These are phyloP conservation scores for Thera britannica DNA, from an alignment of 2,888 invertebrate genomes.

Conservation along the genomic window DNA sequence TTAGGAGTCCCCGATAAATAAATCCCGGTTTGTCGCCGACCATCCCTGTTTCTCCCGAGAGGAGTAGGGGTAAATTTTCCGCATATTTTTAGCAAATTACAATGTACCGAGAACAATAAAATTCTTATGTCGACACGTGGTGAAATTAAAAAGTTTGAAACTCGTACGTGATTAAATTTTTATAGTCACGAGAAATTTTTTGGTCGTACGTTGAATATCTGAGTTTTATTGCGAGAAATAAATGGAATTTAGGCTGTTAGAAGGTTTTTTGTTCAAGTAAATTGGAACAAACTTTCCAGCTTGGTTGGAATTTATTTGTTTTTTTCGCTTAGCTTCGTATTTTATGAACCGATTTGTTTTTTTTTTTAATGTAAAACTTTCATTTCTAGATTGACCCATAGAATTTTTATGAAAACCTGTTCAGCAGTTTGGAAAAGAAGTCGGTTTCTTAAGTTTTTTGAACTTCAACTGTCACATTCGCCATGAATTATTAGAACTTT, in stretches of 20 bases:
- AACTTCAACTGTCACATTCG: too few species aligned
- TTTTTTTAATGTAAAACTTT: too few species aligned
- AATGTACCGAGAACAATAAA: slow-evolving; percentile 37
- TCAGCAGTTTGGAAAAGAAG: too few species aligned
- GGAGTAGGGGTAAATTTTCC: slow-evolving; percentile 5
- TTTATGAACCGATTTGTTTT: too few species aligned
- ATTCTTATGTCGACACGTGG: slow-evolving; percentile 33
- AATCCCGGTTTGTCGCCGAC: slow-evolving; percentile 11
- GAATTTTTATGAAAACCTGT: too few species aligned
- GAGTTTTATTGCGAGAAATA: background rate
- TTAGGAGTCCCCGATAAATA: slow-evolving; percentile 36
- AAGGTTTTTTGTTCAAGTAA: background rate
- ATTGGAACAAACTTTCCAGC: too few species aligned
- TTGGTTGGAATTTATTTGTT: too few species aligned
- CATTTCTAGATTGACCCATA: too few species aligned
- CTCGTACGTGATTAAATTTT: slow-evolving; percentile 36
- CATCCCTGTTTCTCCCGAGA: slow-evolving; percentile 19
- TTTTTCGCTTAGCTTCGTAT: too few species aligned
- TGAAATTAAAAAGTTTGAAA: slow-evolving; percentile 39
- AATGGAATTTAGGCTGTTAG: background rate
- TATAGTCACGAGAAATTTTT: slow-evolving; percentile 23
- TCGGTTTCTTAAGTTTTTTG: too few species aligned
- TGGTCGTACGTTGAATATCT: slow-evolving; percentile 1
- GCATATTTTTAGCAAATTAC: slow-evolving; percentile 35
- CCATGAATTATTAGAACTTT: too few species aligned